Evolutionary conservation across 2,888 invertebrate species (phyloP), one percentile per base, ranked within the genome.

Genomic region (Hydrotaea diabolus): DNA sequence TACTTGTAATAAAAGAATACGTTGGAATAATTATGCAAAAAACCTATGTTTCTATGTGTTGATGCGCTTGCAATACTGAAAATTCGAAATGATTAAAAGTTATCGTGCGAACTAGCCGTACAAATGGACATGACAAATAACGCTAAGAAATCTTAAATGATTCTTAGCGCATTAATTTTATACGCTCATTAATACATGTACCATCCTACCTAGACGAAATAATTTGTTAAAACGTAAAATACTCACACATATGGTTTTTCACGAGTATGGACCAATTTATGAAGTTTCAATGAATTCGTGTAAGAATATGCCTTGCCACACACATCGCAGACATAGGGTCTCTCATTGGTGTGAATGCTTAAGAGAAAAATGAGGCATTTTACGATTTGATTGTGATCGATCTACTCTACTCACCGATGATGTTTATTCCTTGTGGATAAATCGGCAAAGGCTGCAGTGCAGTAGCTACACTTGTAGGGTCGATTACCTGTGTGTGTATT

Each of bases 401-500:
- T n/a, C 2, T 49, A 49, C 2, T 49, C 49, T 5, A 82, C 82
- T 53, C 85, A 92, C 92, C 92, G 89, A 88, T 92, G 91, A 86
- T 92, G 92, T 80, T 92, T 92, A 43, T 92, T 92, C 55, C 92
- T 88, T 0, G 92, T 92, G 2, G 93, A 92, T 19, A 92, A 88
- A 87, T 92, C 92, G 2, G 92, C 92, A 88, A 92, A 92, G 19
- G 91, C 90, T 46, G 92, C 89, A 46, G 92, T 90, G 64, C 92
- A 92, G 83, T 89, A 92, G 39, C 88, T 89, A 84, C 92, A 92
- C 57, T 91, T 90, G 77, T 91, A 92, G 8, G 93, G 93, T 8
- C 92, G 89, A 85, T 92, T 90, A n/a, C 92, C 92, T 1, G 92
- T 92, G 76, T 92, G 92, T 0, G 92, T 92, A 80, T 92, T 91